A percentile compares a stretch with the other conserved stretches of the same genome.
phyloP scores from a whole-genome alignment of 2,113 vertebrate genomes.

The Redunca redunca region DNA sequence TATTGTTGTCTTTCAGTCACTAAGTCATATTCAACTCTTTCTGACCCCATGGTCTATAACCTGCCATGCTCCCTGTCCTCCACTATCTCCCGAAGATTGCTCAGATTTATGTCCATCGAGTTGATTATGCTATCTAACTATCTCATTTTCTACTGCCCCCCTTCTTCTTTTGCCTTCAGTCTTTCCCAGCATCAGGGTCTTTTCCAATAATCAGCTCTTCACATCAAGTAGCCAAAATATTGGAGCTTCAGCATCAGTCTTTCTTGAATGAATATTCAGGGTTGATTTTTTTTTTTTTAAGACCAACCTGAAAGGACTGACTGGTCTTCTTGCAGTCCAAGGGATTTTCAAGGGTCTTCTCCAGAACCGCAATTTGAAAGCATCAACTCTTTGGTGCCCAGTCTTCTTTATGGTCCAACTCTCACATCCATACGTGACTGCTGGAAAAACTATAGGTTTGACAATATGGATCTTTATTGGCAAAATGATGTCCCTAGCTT shows the following conservation, averaged over 20 bases:
- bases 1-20: background rate
- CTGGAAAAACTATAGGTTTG: background rate
- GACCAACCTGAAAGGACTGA: background rate
- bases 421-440: background rate
- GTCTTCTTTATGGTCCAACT: background rate
- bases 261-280: background rate
- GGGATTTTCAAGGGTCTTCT: background rate
- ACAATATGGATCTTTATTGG: background rate
- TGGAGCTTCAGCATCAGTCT: background rate
- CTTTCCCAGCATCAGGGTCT: background rate
- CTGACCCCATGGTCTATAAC: background rate
- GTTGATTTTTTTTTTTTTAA: background rate
- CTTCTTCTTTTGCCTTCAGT: background rate
- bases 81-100: background rate
- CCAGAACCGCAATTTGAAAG: background rate
- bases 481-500: background rate
- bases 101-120: background rate
- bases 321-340: background rate
- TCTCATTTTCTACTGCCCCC: background rate
- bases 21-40: background rate
- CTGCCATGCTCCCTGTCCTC: background rate
- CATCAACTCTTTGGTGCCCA: background rate
- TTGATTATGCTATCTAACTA: background rate
- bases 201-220: background rate
- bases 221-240: background rate